Evolutionary conservation across 2,888 invertebrate genomes (phyloP), one percentile per base, ranked within the genome.

Genomic region (Hypolimnas misippus): DNA sequence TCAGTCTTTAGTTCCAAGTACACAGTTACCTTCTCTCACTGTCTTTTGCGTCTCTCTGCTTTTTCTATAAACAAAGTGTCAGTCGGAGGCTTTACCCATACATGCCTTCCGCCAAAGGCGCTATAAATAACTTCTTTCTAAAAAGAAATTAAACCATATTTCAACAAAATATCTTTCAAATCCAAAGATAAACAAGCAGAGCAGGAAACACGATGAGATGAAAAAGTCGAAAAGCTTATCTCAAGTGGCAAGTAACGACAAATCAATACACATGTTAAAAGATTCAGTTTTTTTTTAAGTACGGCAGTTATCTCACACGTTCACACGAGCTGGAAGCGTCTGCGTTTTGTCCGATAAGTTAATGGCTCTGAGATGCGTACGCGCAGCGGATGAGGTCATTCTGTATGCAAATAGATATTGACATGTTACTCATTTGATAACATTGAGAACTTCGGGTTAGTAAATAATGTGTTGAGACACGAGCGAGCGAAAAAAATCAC

Each of bases 321-420:
- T 87, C 87, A 86, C 87, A 87, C 86, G 84, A 75, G 75, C 71
- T 73, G 67, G 73, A 69, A 71, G 74, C 68, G 81, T 80, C 84
- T 85, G 86, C 74, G 80, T 83, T 82, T 78, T 79, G 78, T 84
- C 79, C 73, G 68, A 62, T 67, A 65, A 62, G 55, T 63, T 58
- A 66, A 56, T 62, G 63, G 74, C 56, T 8, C 49, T 40, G 65
- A 73, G 65, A 55, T 61, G 44, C 46, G 57, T 50, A 54, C 40
- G n/a, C 57, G 57, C 44, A 46, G 12, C 21, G 21, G 44, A 66
- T 61, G 60, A 59, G 59, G 33, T 63, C 60, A 63, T 59, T 57
- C 53, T 53, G 52, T 57, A 49, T 55, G 29, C 31, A 52, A 12
- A 35, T 35, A 46, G 44, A 50, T 31, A 31, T 50, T 31, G 31